Evolutionary conservation across 2,888 invertebrate genomes (phyloP).

Genomic region (Notodonta dromedarius): DNA sequence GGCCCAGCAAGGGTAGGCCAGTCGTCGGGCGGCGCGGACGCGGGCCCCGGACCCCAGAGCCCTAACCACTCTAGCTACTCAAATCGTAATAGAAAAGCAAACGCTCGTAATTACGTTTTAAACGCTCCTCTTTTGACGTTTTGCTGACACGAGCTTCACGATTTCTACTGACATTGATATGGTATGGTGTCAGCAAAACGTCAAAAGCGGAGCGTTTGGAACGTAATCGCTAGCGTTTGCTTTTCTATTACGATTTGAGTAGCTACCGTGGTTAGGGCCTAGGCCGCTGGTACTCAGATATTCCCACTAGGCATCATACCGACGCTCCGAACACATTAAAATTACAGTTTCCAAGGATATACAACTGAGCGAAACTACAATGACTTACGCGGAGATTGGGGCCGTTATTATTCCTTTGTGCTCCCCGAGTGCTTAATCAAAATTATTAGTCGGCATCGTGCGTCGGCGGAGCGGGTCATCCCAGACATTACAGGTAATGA

Average conservation of each 20-base stretch:
- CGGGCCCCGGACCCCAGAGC: conserved; percentile 55
- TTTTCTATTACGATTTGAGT: too few relatives aligned
- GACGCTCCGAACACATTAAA: conserved; percentile 78
- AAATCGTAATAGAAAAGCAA: too few relatives aligned
- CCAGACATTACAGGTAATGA: conserved; percentile 46
- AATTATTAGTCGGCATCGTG: conserved; percentile 62
- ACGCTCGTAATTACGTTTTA: too few relatives aligned
- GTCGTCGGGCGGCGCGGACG: conserved; percentile 42
- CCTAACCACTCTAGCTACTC: too few relatives aligned
- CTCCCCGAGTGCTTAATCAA: conserved; percentile 74
- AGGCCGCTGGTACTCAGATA: conserved; percentile 52
- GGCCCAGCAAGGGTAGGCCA: conserved; percentile 25
- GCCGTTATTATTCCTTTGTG: conserved; percentile 80
- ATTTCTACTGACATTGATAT: too few relatives aligned
- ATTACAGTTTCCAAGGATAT: conserved; percentile 79
- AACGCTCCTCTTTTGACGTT: too few relatives aligned
- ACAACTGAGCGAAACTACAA: conserved; percentile 65
- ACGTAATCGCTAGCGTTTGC: too few relatives aligned
- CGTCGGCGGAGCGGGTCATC: conserved; percentile 55
- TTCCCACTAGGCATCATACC: conserved; percentile 67
- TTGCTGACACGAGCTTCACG: too few relatives aligned
- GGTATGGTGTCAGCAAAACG: too few relatives aligned
- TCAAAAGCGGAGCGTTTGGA: too few relatives aligned
- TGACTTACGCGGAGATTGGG: conserved; percentile 71
- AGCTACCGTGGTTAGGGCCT: too few relatives aligned